Percentiles rank a stretch among this genome's conserved stretches.
These are phyloP conservation scores for Tauraco hartlaubi DNA, from an alignment of 2,797 vertebrate species.

Conservation along the genomic window DNA sequence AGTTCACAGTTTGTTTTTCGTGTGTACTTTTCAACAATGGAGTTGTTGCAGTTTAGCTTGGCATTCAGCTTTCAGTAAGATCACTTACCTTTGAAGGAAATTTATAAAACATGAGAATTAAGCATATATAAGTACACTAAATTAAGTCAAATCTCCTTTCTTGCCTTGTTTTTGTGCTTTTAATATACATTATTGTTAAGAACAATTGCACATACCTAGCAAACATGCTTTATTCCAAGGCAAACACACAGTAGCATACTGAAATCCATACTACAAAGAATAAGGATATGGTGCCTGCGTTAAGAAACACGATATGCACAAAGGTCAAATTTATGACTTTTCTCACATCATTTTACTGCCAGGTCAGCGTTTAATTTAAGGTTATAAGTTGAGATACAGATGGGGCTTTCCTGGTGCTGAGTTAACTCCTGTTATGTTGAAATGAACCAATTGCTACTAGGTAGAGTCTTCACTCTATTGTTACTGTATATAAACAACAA, in stretches of 20 bases:
- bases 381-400: constrained; percentile 17
- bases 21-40: constrained; percentile 63
- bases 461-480: background rate
- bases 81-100: constrained; percentile 34
- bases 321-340: constrained; percentile 49
- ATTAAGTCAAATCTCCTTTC: constrained; percentile 35
- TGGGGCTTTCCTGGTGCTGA: background rate
- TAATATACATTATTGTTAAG: background rate
- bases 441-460: background rate
- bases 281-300: background rate
- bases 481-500: background rate
- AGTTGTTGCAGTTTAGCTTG: constrained; percentile 42
- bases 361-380: constrained; percentile 42
- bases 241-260: background rate
- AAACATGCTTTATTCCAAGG: background rate
- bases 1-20: constrained; percentile 56
- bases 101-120: constrained; percentile 28
- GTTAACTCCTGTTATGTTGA: background rate
- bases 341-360: constrained; percentile 28
- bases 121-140: background rate
- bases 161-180: background rate
- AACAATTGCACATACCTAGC: background rate
- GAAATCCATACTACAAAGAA: constrained; percentile 25
- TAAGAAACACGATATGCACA: constrained; percentile 12
- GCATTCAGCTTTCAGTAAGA: constrained; percentile 47